Evolutionary conservation across 92 coral and sea anemone species (phyloP).

Genomic region (Heteractis magnifica): DNA sequence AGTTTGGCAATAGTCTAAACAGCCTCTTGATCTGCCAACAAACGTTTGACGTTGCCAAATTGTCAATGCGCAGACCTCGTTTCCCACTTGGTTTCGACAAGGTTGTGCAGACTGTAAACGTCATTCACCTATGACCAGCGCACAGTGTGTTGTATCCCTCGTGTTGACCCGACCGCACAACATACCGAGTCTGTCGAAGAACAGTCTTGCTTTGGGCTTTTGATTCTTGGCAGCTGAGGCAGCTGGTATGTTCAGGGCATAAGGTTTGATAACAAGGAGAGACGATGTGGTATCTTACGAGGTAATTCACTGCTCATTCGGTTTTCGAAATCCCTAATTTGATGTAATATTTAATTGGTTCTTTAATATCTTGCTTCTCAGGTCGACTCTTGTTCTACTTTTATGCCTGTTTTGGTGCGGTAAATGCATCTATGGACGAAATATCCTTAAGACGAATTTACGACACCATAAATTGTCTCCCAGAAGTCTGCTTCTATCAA

Average conservation of each 20-base stretch:
- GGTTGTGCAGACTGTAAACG: background rate
- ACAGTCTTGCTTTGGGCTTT: background rate
- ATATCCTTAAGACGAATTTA: background rate
- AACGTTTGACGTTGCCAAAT: slow-evolving; percentile 4
- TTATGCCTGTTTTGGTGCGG: slow-evolving; percentile 1
- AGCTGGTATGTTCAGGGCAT: background rate
- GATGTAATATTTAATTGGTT: background rate
- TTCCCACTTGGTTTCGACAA: background rate
- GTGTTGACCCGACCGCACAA: slow-evolving; percentile 18
- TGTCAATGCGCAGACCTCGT: slow-evolving; percentile 3
- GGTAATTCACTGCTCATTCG: background rate
- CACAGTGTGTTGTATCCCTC: background rate
- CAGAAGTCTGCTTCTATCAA: background rate
- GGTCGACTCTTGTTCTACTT: background rate
- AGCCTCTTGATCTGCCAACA: slow-evolving; percentile 1
- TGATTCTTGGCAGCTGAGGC: slow-evolving; percentile 14
- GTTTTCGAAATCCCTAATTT: background rate
- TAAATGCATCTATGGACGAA: slow-evolving; percentile 19
- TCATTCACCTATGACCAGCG: background rate
- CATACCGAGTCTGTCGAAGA: slow-evolving; percentile 3
- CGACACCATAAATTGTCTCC: background rate
- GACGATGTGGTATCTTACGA: background rate
- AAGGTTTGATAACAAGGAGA: background rate
- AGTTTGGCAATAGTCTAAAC: background rate
- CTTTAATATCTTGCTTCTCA: background rate